Evolutionary conservation across 2,888 invertebrate species (phyloP), one percentile per base, ranked within the genome.

Genomic region (Scaptomyza tumidula): DNA sequence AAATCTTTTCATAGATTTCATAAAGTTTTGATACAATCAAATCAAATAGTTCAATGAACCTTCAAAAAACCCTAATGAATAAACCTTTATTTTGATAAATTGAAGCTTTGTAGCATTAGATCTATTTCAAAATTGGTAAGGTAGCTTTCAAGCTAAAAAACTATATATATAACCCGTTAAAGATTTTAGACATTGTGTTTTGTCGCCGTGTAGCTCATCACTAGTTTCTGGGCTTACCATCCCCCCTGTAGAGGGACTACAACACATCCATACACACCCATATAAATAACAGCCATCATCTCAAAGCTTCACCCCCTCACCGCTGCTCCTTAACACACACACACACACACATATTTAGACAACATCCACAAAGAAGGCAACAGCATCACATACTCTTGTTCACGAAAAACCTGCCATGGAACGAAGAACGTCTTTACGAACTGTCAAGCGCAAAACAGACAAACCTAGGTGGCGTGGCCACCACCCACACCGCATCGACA

Each of bases 361-460:
- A 48, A 48, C 24, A 50, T 55, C 19, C 31, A 50, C 50, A 41
- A 27, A 50, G 44, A 50, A 49, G 41, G 16, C 46, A 54, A 41
- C 16, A 41, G 44, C 50, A 49, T 44, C 57, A 46, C 31, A 56
- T 43, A 39, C 39, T 62, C 52, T 44, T 48, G 60, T 58, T 61
- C 55, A 58, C 61, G 78, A 75, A 75, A 75, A 75, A 69, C 75
- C 75, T 78, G 78, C 86, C 79, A 81, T 60, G 74, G 79, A 80
- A 41, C 41, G 41, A 41, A 86, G n/a, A 37, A 86, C 85, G 88
- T 88, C 86, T 86, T 87, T 82, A 77, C 80, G 86, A 81, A 78
- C 79, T 79, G 79, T 79, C 79, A 79, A 79, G 79, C 79, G 59
- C 79, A 79, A 81, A 85, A 85, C 82, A 87, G 87, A 87, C 82